These are phyloP conservation scores for Phoenicopterus ruber DNA, from an alignment of 2,113 vertebrate genomes.

Conservation along the genomic window DNA sequence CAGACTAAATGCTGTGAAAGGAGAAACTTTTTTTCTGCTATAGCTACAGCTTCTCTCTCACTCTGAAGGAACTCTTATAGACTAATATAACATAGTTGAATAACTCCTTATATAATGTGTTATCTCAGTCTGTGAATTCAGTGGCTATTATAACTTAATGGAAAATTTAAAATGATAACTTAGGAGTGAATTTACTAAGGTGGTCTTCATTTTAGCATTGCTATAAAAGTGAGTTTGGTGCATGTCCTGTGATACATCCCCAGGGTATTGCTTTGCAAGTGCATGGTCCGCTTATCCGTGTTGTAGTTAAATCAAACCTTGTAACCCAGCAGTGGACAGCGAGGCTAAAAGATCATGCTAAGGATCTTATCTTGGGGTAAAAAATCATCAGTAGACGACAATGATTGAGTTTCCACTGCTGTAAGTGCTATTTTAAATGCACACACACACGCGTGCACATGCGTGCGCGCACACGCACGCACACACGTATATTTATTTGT, in stretches of 20 bases:
- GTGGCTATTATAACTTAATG: not conserved
- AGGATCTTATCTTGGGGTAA: not conserved
- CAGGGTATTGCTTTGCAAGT: not conserved
- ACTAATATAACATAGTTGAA: not conserved
- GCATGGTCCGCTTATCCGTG: not conserved
- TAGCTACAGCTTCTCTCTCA: not conserved
- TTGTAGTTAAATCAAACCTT: not conserved
- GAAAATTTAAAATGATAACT: not conserved
- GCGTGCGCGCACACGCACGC: accelerated
- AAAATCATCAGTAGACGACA: not conserved
- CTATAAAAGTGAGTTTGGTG: not conserved
- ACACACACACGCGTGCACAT: not conserved
- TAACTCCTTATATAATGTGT: not conserved
- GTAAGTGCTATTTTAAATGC: not conserved
- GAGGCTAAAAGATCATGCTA: not conserved
- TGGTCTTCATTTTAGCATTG: not conserved
- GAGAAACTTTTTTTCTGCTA: not conserved
- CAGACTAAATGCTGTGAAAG: not conserved
- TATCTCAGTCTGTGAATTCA: not conserved
- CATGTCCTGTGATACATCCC: not conserved
- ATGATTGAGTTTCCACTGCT: not conserved
- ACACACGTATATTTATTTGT: not conserved
- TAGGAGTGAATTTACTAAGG: not conserved
- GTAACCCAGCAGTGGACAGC: not conserved
- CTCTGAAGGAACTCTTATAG: not conserved